Evolutionary conservation across 2,113 vertebrate genomes (phyloP).

Genomic region (Tragelaphus imberbis): DNA sequence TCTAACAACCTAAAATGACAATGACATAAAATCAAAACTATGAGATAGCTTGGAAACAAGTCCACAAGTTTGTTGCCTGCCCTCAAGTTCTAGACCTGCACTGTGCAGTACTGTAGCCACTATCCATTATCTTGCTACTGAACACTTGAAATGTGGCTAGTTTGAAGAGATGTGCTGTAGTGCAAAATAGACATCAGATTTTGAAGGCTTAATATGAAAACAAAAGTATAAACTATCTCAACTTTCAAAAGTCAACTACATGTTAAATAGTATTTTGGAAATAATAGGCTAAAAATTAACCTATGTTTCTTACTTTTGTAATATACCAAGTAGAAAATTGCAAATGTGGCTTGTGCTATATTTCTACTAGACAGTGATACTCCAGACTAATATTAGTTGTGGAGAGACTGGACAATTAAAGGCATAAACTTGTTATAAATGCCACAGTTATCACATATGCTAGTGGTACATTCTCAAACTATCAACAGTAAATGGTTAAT

Average conservation of each 20-base stretch:
- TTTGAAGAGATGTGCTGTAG: not conserved
- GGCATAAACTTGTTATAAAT: not conserved
- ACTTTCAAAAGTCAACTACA: not conserved
- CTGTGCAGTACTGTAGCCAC: not conserved
- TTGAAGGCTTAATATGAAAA: not conserved
- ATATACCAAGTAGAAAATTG: not conserved
- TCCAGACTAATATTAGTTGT: not conserved
- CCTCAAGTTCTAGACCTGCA: not conserved
- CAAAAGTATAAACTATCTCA: not conserved
- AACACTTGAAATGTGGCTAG: not conserved
- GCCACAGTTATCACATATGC: not conserved
- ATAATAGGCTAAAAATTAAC: not conserved
- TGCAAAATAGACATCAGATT: not conserved
- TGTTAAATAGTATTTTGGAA: not conserved
- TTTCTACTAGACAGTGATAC: not conserved
- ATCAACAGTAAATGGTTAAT: not conserved
- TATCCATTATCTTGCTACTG: not conserved
- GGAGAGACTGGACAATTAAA: not conserved
- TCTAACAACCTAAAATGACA: conserved; percentile 21
- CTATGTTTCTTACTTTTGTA: not conserved
- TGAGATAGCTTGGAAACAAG: not conserved
- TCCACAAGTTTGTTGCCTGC: not conserved
- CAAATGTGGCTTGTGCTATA: not conserved
- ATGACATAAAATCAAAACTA: not conserved
- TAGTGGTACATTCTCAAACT: conserved; percentile 1